Percentiles rank a stretch among this genome's conserved stretches.
Conservation (phyloP, 2,888 invertebrate species). For the Oscheius sp. region DNA sequence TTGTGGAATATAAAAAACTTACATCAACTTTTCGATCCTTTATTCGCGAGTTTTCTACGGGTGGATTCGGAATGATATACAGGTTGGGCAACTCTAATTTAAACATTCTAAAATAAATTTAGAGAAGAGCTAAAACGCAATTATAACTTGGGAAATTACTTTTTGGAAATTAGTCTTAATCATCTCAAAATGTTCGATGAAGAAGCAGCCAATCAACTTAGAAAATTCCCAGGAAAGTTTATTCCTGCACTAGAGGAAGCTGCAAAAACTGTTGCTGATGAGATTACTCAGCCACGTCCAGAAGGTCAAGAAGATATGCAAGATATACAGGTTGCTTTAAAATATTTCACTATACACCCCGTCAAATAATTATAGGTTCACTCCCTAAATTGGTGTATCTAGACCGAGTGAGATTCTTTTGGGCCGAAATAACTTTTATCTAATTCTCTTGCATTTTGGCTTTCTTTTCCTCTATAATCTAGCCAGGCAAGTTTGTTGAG, state of each 20-base stretch:
- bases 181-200: constrained; percentile 90
- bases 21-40: constrained; percentile 95
- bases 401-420: too few species aligned
- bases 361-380: too few species aligned
- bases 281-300: constrained; percentile 89
- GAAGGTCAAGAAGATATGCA: constrained; percentile 87
- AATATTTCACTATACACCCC: too few species aligned
- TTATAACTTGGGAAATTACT: constrained; percentile 88
- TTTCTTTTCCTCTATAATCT: too few species aligned
- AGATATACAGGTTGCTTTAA: constrained; percentile 85
- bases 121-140: constrained; percentile 92
- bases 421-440: too few species aligned
- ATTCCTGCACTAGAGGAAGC: constrained; percentile 93
- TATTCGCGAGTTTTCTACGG: constrained; percentile 90
- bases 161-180: constrained; percentile 89
- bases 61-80: constrained; percentile 94
- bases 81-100: too few species aligned
- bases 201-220: constrained; percentile 86
- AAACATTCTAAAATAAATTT: constrained; percentile 40
- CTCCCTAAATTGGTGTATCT: too few species aligned
- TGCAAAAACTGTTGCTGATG: constrained; percentile 93
- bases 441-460: too few species aligned
- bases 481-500: too few species aligned
- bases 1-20: constrained; percentile 72
- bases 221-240: constrained; percentile 90